These are phyloP conservation scores for Scaptomyza tumidula DNA, from an alignment of 2,888 invertebrate species.

Conservation along the genomic window DNA sequence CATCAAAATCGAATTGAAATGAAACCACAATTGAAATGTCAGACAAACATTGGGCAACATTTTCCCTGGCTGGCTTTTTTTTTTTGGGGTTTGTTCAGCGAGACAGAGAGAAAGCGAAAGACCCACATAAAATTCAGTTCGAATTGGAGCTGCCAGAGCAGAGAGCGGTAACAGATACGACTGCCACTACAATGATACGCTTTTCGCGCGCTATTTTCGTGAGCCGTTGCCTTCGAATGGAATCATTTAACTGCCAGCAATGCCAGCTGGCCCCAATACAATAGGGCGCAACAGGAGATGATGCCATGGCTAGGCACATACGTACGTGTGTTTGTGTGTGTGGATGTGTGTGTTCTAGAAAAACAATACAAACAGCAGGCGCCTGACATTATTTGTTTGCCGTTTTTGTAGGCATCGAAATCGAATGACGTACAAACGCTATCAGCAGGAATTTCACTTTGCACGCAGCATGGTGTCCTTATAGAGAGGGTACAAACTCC, in stretches of 20 bases:
- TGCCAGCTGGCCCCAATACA: slow-evolving; percentile 31
- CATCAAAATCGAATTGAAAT: slow-evolving; percentile 74
- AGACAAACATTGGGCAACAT: slow-evolving; percentile 62
- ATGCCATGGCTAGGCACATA: slow-evolving; percentile 39
- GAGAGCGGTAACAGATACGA: slow-evolving; percentile 8
- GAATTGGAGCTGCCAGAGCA: slow-evolving; percentile 43
- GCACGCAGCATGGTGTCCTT: slow-evolving; percentile 36
- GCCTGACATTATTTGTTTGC: slow-evolving; percentile 58
- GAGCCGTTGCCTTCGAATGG: slow-evolving; percentile 26
- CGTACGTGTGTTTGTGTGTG: not conserved
- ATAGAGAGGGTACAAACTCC: slow-evolving; percentile 10
- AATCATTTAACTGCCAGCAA: slow-evolving; percentile 45
- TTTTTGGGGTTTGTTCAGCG: not conserved
- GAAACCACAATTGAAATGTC: slow-evolving; percentile 80
- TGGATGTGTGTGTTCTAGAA: slow-evolving; percentile 6
- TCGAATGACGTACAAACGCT: not conserved
- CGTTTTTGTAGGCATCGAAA: slow-evolving; percentile 45
- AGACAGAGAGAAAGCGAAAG: slow-evolving; percentile 3
- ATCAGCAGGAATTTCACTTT: slow-evolving; percentile 37
- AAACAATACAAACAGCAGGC: slow-evolving; percentile 50
- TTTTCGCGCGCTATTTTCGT: slow-evolving; percentile 61
- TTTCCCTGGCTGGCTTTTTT: slow-evolving; percentile 10
- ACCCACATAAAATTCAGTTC: slow-evolving; percentile 67
- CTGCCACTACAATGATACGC: slow-evolving; percentile 52
- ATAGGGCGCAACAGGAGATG: slow-evolving; percentile 73